phyloP scores from a whole-genome alignment of 2,888 invertebrate genomes.

The Eugnorisma glareosa region DNA sequence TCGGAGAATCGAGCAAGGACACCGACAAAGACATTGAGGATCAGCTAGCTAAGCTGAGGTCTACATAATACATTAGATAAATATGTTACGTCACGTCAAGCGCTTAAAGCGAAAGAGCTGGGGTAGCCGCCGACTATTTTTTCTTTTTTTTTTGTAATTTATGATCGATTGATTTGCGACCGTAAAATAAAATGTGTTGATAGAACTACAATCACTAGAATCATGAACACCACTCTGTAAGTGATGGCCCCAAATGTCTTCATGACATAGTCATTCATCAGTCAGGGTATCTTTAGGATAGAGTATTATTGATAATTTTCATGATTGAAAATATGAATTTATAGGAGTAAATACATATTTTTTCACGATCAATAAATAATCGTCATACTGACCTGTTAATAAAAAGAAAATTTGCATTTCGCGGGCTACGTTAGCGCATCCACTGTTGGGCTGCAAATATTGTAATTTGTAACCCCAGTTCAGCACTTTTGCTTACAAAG shows the following conservation, averaged over 20 bases:
- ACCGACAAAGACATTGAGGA: conserved; percentile 93
- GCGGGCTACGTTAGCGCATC: background rate
- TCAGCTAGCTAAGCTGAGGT: conserved; percentile 92
- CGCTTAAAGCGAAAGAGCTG: conserved; percentile 13
- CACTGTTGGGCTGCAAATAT: background rate
- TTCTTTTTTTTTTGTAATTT: background rate
- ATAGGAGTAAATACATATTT: background rate
- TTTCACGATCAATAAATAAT: background rate
- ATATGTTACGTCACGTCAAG: conserved; percentile 15
- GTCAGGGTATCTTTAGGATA: background rate
- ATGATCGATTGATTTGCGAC: background rate
- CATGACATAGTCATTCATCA: background rate
- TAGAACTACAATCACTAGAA: background rate
- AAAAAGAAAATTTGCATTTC: background rate
- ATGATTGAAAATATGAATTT: background rate
- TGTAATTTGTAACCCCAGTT: background rate
- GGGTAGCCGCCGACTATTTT: background rate
- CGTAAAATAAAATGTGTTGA: background rate
- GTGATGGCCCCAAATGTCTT: background rate
- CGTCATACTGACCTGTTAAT: no score
- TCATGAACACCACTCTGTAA: background rate
- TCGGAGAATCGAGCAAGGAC: conserved; percentile 89
- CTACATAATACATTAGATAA: conserved; percentile 62
- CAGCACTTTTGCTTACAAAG: background rate
- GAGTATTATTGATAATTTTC: background rate